phyloP scores from a whole-genome alignment of 1,140 invertebrate genomes.

The Campoletis sonorensis region DNA sequence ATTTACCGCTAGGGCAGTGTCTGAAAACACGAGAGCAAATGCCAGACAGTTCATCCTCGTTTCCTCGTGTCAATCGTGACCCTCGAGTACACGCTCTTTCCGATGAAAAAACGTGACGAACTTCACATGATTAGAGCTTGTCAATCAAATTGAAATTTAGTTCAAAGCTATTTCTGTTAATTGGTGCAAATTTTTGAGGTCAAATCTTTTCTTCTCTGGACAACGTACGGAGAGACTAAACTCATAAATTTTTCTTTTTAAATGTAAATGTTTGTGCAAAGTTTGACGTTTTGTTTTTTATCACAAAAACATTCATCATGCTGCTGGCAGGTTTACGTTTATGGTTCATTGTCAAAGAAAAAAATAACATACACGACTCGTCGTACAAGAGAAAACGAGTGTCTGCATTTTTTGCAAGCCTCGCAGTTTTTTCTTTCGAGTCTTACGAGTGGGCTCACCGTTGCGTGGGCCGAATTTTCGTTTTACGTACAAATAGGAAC shows the following conservation, averaged over 20 bases:
- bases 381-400: background rate
- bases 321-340: background rate
- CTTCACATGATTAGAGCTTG: too few relatives aligned
- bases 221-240: too few relatives aligned
- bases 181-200: too few relatives aligned
- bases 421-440: background rate
- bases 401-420: background rate
- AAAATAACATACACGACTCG: background rate
- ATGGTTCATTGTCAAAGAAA: background rate
- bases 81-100: background rate
- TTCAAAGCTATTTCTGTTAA: too few relatives aligned
- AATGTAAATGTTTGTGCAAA: too few relatives aligned
- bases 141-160: too few relatives aligned
- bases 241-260: too few relatives aligned
- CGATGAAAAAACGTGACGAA: background rate
- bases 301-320: background rate
- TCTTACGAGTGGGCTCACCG: conserved; percentile 17
- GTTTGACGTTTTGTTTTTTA: too few relatives aligned
- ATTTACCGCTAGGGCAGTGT: conserved; percentile 60
- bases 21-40: conserved; percentile 43
- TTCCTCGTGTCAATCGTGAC: conserved; percentile 45
- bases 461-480: conserved; percentile 68
- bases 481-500: conserved; percentile 74
- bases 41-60: conserved; percentile 30
- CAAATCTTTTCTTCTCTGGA: too few relatives aligned